Base-by-base conservation (phyloP, 2,113 vertebrate genomes). In the Mesoclemmys tuberculata region DNA sequence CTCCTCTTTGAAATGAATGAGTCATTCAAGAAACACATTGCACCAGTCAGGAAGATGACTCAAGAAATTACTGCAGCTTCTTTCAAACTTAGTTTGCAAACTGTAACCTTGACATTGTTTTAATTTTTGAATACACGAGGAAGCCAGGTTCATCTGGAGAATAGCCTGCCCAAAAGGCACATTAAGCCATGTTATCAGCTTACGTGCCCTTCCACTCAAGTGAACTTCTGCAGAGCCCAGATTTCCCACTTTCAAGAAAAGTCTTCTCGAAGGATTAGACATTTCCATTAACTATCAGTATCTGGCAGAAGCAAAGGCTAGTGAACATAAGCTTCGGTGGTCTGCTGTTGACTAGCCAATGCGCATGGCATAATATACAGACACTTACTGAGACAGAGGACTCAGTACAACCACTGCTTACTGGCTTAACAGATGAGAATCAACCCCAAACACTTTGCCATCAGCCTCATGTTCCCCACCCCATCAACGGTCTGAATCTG, bases 11-110 rank as follows among this genome's bases (percentile, higher is more conserved):
- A 80, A 95, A 91, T 77, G 7, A 61, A 46, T 51, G 2, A 81
- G 41, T 82, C 29, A 80, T 80, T 92, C 5, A 5, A 41, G 22
- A 86, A 80, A 78, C 94, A 95, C 88, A 92, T n/a, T 29, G 55
- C 26, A 90, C 29, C 64, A 48, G 14, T 38, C 75, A 78, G 41
- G 54, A 86, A 92, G 52, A 83, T 90, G 55, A 77, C 3, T 2
- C 26, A 78, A 89, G 52, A 52, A 88, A 14, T 41, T 74, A 2
- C 29, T 46, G 48, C 2, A 8, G 26, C 35, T 88, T 74, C 88
- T 81, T 80, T 84, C 92, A 86, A 89, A 80, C 19, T 4, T 38
- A 5, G 85, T 51, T 48, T 82, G 3, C 74, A 46, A 75, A 93
- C 29, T 2, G 38, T 56, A 84, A 55, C 41, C 29, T 46, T 49